Evolutionary conservation across 1,140 invertebrate genomes (phyloP), one percentile per base, ranked within the genome.

Genomic region (Ceratina calcarata): DNA sequence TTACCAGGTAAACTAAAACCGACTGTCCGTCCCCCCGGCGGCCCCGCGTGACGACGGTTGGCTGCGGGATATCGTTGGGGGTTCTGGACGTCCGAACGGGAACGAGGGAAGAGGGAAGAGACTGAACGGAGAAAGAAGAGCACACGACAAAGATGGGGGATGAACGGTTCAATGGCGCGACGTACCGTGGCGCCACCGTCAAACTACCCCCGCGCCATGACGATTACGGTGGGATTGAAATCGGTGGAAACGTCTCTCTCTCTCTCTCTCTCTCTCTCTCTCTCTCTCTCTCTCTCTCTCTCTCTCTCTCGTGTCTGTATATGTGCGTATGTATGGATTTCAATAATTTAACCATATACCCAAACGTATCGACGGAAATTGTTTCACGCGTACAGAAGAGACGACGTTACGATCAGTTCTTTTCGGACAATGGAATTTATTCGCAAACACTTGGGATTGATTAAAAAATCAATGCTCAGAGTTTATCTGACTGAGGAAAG

Each of bases 31-130:
- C 75, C 83, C 75, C 78, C 83, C 83, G 61, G 16, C 60, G 70
- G 66, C 65, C 79, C 66, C 79, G 79, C 74, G 74, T 49, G 49
- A 22, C 27, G 37, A 86, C 83, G 84, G 67, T 45, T 86, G 83
- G 79, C 79, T 85, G 79, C 83, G 80, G 72, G 62, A 85, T 81
- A 10, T 7, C 6, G 82, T 75, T 78, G 73, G 75, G 75, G 83
- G 83, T 85, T 85, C 62, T 37, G 82, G 64, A 83, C 71, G 71
- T 45, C 72, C 67, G 84, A 78, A 72, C 78, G 57, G 32, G 74
- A 78, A 79, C 77, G 16, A 64, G 60, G 72, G 66, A 62, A 66
- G 16, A 64, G 60, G 72, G 66, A 62, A 66, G 66, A 64, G 69
- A 57, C 72, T 78, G 73, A 83, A 77, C 77, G 69, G 57, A 55